phyloP scores from a whole-genome alignment of 2,113 vertebrate species.

The Pseudorectes ferrugineus region DNA sequence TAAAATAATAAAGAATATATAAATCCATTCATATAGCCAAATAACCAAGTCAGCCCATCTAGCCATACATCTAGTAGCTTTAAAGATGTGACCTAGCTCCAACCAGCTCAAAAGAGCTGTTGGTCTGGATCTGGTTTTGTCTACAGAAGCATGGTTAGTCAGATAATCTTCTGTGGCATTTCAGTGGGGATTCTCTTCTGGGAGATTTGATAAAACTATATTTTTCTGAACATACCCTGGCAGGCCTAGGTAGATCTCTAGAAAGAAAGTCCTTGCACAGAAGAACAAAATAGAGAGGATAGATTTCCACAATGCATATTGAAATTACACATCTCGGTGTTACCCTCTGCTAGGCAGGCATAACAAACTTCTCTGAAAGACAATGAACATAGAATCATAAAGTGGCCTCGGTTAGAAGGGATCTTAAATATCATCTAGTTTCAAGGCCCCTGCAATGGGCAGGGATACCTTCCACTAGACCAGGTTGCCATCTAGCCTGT shows the following conservation, averaged over 20 bases:
- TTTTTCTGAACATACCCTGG: neutral
- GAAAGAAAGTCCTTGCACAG: neutral
- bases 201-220: neutral
- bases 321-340: neutral
- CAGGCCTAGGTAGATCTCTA: neutral
- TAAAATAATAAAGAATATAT: neutral
- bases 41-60: neutral
- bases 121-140: neutral
- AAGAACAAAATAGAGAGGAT: neutral
- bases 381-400: neutral
- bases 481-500: neutral
- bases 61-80: neutral
- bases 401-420: neutral
- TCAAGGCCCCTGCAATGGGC: neutral
- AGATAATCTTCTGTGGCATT: neutral
- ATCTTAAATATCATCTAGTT: neutral
- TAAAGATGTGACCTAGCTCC: neutral
- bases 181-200: no score
- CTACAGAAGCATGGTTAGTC: neutral
- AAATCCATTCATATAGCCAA: neutral
- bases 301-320: neutral
- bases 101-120: neutral
- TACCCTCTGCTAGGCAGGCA: neutral
- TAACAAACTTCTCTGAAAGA: neutral
- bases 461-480: neutral